Percentiles rank a stretch among this genome's conserved stretches.
Conservation (phyloP, 2,888 invertebrate species). For the Callinectes sapidus region DNA sequence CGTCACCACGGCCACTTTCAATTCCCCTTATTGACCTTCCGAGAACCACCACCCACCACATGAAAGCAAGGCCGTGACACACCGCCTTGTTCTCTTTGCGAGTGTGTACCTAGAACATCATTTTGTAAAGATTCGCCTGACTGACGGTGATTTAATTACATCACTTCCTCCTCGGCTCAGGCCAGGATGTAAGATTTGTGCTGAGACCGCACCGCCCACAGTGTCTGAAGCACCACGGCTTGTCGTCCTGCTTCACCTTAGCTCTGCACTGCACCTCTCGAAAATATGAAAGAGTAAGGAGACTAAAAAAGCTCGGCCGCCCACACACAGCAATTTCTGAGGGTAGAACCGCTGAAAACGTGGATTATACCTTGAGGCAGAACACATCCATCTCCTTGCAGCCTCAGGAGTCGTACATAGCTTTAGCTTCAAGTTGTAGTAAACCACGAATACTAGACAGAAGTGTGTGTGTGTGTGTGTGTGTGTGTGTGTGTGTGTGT, state of each 20-base stretch:
- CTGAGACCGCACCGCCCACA: background rate
- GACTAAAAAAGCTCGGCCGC: background rate
- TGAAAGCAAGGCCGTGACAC: background rate
- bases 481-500: slow-evolving; percentile 37
- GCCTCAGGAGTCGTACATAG: background rate
- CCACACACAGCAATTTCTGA: background rate
- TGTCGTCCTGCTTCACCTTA: background rate
- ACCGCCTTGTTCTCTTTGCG: background rate
- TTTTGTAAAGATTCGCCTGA: background rate
- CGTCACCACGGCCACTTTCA: background rate
- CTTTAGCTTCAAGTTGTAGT: no score
- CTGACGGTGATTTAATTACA: background rate
- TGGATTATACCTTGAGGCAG: background rate
- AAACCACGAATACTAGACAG: background rate
- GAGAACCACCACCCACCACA: background rate
- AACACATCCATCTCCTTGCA: background rate
- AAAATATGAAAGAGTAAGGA: background rate
- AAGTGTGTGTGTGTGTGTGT: slow-evolving; percentile 36
- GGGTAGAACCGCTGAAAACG: background rate
- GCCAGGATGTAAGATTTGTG: background rate
- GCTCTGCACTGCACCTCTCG: background rate
- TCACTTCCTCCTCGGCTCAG: background rate
- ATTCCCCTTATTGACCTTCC: background rate
- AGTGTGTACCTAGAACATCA: background rate
- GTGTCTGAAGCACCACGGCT: background rate